phyloP scores from a whole-genome alignment of 2,888 invertebrate genomes.

The Diaperis boleti region DNA sequence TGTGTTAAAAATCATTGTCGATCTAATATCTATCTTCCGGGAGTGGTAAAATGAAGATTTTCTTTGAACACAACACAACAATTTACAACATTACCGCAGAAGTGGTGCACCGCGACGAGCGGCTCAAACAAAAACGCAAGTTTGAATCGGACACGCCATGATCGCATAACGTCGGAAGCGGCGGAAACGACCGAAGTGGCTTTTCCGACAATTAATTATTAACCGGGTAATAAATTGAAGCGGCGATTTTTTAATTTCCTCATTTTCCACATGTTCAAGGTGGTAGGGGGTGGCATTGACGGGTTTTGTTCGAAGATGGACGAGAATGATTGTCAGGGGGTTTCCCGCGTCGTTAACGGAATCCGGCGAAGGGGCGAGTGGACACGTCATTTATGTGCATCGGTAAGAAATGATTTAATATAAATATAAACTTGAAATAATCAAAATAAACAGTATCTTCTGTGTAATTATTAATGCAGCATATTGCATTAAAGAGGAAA shows the following conservation, averaged over 20 bases:
- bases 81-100: constrained; percentile 22
- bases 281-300: neutral
- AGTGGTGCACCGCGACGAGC: constrained; percentile 22
- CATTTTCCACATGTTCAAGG: neutral
- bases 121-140: constrained; percentile 29
- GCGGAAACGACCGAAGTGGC: constrained; percentile 15
- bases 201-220: constrained; percentile 28
- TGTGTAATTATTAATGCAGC: no score
- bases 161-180: constrained; percentile 12
- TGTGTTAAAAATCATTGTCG: neutral
- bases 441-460: no score
- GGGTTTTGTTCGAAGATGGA: neutral
- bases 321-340: neutral
- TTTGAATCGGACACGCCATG: constrained; percentile 18
- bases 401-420: no score
- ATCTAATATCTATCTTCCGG: neutral
- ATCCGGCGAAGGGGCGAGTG: neutral
- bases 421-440: no score
- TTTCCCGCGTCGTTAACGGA: neutral
- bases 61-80: neutral
- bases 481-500: no score
- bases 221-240: constrained; percentile 20
- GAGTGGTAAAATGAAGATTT: neutral
- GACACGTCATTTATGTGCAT: no score
- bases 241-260: constrained; percentile 23